Percentiles rank a stretch among this genome's conserved stretches.
phyloP scores from a whole-genome alignment of 2,797 vertebrate species.

The Malurus splendens region DNA sequence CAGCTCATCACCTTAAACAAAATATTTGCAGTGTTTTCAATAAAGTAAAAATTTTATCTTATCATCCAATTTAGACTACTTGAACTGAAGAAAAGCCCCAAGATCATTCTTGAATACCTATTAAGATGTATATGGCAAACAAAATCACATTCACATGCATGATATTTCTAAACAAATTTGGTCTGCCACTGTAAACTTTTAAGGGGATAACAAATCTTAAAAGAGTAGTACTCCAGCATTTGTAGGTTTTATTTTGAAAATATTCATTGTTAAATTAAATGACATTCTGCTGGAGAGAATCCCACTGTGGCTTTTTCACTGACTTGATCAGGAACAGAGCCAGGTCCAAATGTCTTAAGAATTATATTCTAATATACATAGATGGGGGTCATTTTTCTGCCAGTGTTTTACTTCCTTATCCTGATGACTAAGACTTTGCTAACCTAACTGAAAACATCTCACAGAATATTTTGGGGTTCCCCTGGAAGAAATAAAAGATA shows the following conservation, averaged over 20 bases:
- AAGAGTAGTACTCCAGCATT: background rate
- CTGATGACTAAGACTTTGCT: fast-evolving
- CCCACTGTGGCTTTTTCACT: background rate
- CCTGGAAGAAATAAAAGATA: background rate
- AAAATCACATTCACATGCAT: background rate
- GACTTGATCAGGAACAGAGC: background rate
- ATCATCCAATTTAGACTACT: background rate
- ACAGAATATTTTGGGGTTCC: background rate
- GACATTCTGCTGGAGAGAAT: background rate
- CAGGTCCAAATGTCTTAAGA: background rate
- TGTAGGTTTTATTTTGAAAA: background rate
- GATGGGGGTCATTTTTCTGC: background rate
- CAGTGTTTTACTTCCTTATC: background rate
- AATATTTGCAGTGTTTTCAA: background rate
- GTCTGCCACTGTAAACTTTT: background rate
- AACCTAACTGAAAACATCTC: background rate
- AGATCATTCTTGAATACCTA: background rate
- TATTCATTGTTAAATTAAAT: background rate
- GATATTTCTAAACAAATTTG: background rate
- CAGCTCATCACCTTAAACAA: background rate
- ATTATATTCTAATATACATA: background rate
- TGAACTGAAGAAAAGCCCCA: background rate
- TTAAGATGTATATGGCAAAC: background rate
- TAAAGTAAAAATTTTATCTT: background rate
- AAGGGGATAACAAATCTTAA: background rate